Base-by-base conservation (phyloP, 1,140 invertebrate species). In the Hylaeus volcanicus region DNA sequence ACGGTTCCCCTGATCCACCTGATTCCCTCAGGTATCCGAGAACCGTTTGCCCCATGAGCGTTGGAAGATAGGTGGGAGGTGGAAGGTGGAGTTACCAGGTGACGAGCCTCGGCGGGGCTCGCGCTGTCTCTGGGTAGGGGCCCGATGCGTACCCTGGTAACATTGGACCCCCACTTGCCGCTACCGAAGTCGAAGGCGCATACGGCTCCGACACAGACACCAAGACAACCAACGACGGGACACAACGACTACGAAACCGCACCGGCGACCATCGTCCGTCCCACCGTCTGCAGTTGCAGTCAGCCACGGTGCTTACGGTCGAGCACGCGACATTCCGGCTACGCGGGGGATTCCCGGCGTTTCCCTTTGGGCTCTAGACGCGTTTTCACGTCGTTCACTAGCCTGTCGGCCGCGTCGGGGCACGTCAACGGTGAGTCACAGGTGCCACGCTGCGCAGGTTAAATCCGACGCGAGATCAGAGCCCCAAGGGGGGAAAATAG, bases 261-360 rank as follows among this genome's bases (percentile, higher is more conserved):
- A 73, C 72, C 79, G 71, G 79, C 80, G 86, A 84, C 80, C 86
- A 83, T 88, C 88, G 84, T 86, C 85, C 89, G 86, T 88, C 88
- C 64, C 45, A 74, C 53, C 84, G 79, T 81, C 79, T 82, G 81
- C 84, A 86, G 87, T 89, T 90, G 89, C 88, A 90, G 87, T 90
- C 89, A 86, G 82, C 81, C 85, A 75, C 72, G 55, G 85, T 84
- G 87, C 85, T 74, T 53, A 88, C 84, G 86, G 82, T 76, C 80
- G 84, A 89, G 76, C 86, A 90, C 89, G 83, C 88, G 85, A 87
- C 82, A 83, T 60, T 69, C 61, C 60, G 74, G 51, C 45, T 55
- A 26, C 70, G 73, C 69, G 41, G 71, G 74, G 58, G 53, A 73
- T 76, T 61, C 79, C 73, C 68, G 53, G n/a, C 39, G 53, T 69